Base-by-base conservation (phyloP, 2,888 invertebrate genomes). In the Adelphocoris suturalis region DNA sequence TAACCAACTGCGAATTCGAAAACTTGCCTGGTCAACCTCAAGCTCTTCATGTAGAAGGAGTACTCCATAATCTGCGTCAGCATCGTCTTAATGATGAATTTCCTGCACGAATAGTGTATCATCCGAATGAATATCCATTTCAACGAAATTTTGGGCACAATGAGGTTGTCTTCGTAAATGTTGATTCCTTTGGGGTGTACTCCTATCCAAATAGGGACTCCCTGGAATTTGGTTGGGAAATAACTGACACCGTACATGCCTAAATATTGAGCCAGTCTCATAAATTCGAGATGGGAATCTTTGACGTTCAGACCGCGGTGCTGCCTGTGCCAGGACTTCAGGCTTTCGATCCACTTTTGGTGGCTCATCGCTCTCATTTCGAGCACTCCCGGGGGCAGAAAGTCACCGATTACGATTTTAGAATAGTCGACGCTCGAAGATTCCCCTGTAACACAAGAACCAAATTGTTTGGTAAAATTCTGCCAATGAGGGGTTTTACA, bases 91-190 rank as follows among this genome's bases (percentile, higher is more conserved):
- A 91, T 85, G 37, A 90, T 89, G 78, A 91, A 91, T 48, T 91
- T 91, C 16, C 89, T 76, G 46, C 91, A 90, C 16, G 90, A 90
- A 61, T 90, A 91, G 52, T 90, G 89, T 5, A 91, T 89, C 86
- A 90, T 87, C 23, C 90, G 88, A 68, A 91, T 91, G 80, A 90
- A 91, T 27, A 90, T 90, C 91, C 91, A 91, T 81, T 90, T 91
- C 23, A 91, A 52, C 16, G 89, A 81, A 52, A 90, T 89, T 48
- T 88, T 91, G 23, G 91, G 91, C 27, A 90, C 85, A 19, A 90
- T 12, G 19, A 90, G 78, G 13, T 78, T 82, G 37, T 91, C 90
- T n/a, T 89, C 90, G 85, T 91, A 91, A n/a, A 91, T 90, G 81
- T 90, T 90, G 68, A 91, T 84, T 19, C 89, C 89, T 75, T 75